Percentiles rank a stretch among this genome's conserved stretches.
phyloP scores from a whole-genome alignment of 2,888 invertebrate genomes.

The Apamea crenata region DNA sequence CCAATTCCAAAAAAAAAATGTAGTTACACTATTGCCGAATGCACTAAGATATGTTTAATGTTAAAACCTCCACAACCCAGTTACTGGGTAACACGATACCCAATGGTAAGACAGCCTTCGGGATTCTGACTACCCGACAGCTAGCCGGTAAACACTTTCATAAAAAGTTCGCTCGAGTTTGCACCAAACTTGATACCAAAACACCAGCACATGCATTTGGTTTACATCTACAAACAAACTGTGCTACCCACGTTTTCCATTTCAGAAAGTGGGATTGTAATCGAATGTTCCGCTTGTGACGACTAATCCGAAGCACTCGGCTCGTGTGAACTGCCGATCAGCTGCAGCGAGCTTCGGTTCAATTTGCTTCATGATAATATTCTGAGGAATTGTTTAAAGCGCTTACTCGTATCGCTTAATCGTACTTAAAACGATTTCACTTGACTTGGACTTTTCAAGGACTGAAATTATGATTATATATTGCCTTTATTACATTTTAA shows the following conservation, averaged over 20 bases:
- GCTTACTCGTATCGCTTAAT: too few relatives aligned
- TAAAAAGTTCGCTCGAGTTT: background rate
- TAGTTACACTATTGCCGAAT: background rate
- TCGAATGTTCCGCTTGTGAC: constrained; percentile 27
- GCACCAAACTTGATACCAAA: background rate
- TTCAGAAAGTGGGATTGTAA: constrained; percentile 30
- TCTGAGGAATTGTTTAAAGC: background rate
- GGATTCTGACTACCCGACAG: background rate
- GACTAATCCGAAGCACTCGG: constrained; percentile 23
- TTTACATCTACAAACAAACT: background rate
- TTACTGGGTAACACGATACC: too few relatives aligned
- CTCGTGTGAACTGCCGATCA: background rate
- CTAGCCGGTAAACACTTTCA: background rate
- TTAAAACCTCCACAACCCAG: too few relatives aligned
- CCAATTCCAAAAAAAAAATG: too few relatives aligned
- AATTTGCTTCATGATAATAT: constrained; percentile 20
- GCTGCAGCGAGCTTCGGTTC: constrained; percentile 14
- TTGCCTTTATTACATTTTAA: background rate
- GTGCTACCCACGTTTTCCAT: constrained; percentile 29
- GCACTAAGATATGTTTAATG: background rate
- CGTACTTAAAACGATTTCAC: background rate
- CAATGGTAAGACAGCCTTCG: background rate
- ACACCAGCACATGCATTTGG: constrained; percentile 6
- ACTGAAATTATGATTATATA: background rate
- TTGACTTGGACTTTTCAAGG: background rate